Percentiles rank a stretch among this genome's conserved stretches.
Evolutionary conservation across 2,113 vertebrate genomes (phyloP).

Genomic region (Cyprinodon tularosa): DNA sequence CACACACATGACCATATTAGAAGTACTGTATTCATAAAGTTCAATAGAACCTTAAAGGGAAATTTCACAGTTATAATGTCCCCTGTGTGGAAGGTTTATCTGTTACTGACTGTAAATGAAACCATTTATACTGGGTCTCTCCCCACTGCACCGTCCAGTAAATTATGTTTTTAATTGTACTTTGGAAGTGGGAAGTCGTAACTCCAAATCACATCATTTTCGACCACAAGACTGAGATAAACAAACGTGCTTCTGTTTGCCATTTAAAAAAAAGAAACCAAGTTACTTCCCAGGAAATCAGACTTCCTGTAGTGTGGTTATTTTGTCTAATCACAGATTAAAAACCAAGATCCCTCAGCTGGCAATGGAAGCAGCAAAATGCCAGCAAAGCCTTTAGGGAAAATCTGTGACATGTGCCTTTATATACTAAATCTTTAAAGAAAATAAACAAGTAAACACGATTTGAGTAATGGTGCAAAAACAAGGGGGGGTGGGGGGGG

Average conservation of each 20-base stretch:
- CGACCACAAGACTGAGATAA: background rate
- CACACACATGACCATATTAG: background rate
- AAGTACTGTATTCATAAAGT: background rate
- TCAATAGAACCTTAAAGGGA: background rate
- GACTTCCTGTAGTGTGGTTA: background rate
- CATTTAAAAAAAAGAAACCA: background rate
- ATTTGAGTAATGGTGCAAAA: background rate
- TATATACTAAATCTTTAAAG: background rate
- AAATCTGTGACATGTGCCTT: background rate
- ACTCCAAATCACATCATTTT: background rate
- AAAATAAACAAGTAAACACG: background rate
- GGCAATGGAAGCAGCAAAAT: background rate
- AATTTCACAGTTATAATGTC: background rate
- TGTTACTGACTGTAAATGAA: background rate
- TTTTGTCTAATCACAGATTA: background rate
- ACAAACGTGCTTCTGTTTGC: background rate
- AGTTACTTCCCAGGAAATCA: constrained; percentile 5
- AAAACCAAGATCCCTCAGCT: background rate
- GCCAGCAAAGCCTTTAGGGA: background rate
- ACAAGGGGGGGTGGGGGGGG: too few species aligned
- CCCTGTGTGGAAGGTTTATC: background rate
- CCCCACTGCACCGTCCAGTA: too few species aligned
- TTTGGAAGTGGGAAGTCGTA: background rate
- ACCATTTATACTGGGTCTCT: background rate
- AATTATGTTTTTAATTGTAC: background rate